Evolutionary conservation across 2,888 invertebrate species (phyloP).

Genomic region (Stratiomys singularior): DNA sequence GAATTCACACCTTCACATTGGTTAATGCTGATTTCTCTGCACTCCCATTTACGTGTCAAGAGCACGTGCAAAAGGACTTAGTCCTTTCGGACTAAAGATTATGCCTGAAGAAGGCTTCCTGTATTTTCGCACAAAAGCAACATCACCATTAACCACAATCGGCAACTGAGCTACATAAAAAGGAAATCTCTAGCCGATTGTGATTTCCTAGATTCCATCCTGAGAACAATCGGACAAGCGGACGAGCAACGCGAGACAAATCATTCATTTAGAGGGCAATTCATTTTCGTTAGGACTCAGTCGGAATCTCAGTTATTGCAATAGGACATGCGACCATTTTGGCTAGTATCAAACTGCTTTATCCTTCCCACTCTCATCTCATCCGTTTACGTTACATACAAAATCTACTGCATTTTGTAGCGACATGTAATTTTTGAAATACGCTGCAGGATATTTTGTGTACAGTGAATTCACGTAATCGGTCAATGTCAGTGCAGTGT

Average conservation of each 20-base stretch:
- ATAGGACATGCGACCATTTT: constrained; percentile 17
- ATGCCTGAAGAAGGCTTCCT: background rate
- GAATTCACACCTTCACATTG: constrained; percentile 34
- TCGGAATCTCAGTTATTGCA: constrained; percentile 15
- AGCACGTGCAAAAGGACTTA: constrained; percentile 38
- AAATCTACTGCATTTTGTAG: background rate
- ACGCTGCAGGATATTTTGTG: background rate
- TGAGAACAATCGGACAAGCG: background rate
- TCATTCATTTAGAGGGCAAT: constrained; percentile 27
- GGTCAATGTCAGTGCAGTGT: constrained; percentile 39
- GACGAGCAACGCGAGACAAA: constrained; percentile 20
- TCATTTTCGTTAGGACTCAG: constrained; percentile 30
- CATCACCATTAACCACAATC: background rate
- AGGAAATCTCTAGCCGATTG: constrained; percentile 24
- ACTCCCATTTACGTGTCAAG: constrained; percentile 4
- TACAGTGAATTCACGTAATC: constrained; percentile 20
- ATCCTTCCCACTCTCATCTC: background rate
- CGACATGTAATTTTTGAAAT: background rate
- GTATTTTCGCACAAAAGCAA: background rate
- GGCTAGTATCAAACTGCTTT: background rate
- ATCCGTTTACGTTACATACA: background rate
- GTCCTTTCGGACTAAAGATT: background rate
- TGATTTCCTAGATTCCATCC: background rate
- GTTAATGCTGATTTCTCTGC: constrained; percentile 24
- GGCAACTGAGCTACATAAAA: background rate